Conservation (phyloP, 2,888 invertebrate species). For the Amiota mariae region DNA sequence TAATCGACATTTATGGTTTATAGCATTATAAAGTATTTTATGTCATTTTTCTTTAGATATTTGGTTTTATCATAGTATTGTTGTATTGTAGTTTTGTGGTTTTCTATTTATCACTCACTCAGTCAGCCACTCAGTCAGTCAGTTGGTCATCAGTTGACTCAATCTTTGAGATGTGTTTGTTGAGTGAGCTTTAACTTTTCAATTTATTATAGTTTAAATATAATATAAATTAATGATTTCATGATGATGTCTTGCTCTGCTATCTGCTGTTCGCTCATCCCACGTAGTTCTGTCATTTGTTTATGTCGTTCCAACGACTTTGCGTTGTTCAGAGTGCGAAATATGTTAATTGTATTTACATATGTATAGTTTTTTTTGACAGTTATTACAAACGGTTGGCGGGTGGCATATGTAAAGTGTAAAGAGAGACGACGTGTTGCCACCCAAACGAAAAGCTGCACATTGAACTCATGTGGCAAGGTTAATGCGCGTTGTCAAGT, state of each 20-base stretch:
- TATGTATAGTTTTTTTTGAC: background rate
- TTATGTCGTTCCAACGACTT: background rate
- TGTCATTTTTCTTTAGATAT: slow-evolving; percentile 26
- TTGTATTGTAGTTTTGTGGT: slow-evolving; percentile 1
- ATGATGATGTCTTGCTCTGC: slow-evolving; percentile 47
- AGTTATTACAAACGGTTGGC: slow-evolving; percentile 1
- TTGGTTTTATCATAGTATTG: no score
- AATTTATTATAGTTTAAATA: background rate
- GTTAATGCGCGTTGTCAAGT: slow-evolving; percentile 13
- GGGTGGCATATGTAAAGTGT: background rate
- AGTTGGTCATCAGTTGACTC: no score
- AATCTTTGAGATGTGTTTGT: no score
- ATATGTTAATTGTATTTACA: background rate
- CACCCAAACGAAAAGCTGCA: slow-evolving; percentile 6
- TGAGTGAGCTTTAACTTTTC: no score
- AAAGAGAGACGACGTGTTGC: background rate
- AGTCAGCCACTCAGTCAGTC: no score
- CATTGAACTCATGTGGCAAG: slow-evolving; percentile 26
- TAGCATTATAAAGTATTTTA: slow-evolving; percentile 15
- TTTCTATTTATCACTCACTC: background rate
- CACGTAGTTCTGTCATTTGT: background rate
- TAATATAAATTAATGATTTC: slow-evolving; percentile 64
- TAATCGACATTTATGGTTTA: slow-evolving; percentile 58
- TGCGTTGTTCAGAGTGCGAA: background rate
- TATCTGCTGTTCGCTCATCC: background rate